Base-by-base conservation (phyloP, 2,797 vertebrate species). In the Leptatherina wallacei region DNA sequence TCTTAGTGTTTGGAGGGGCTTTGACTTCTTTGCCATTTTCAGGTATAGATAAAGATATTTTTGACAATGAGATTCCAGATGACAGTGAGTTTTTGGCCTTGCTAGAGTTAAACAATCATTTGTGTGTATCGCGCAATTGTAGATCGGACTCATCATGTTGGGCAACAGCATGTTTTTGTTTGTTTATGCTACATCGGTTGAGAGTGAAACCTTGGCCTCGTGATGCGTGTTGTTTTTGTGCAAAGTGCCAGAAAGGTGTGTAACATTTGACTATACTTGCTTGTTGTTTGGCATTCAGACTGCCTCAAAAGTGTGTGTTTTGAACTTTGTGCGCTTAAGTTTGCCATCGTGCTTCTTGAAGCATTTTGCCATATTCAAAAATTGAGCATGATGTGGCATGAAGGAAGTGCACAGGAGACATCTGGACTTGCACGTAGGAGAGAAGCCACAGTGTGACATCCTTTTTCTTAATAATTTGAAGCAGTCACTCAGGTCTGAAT, bases 301-400 rank as follows among this genome's bases (percentile, higher is more conserved):
- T 57, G 33, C 11, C 33, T n/a, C 14, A n/a, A 36, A 38, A 40
- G 65, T 54, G 36, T 69, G 29, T 12, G 14, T 57, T 71, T 78
- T 61, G 12, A 33, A 22, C 33, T 18, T 36, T 24, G 20, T 71
- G 64, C 22, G 51, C 38, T 35, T 22, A 18, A 11, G 62, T 62
- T 72, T 71, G 62, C 12, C 12, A 36, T 51, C 12, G 27, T 68
- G 60, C 56, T 69, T 78, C 24, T 65, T 59, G 55, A 59, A 81
- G 84, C 86, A 86, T 90, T 77, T 90, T 86, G 74, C 61, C 44
- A 14, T 58, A 20, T 42, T 60, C 57, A 62, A 57, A 70, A 55
- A 61, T 36, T 70, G 61, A 81, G 90, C 91, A 91, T 89, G 87
- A 81, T 18, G 64, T 56, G 61, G 86, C 82, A 86, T 90, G 87